Conservation (phyloP, 2,113 vertebrate genomes). For the Ictidomys tridecemlineatus region DNA sequence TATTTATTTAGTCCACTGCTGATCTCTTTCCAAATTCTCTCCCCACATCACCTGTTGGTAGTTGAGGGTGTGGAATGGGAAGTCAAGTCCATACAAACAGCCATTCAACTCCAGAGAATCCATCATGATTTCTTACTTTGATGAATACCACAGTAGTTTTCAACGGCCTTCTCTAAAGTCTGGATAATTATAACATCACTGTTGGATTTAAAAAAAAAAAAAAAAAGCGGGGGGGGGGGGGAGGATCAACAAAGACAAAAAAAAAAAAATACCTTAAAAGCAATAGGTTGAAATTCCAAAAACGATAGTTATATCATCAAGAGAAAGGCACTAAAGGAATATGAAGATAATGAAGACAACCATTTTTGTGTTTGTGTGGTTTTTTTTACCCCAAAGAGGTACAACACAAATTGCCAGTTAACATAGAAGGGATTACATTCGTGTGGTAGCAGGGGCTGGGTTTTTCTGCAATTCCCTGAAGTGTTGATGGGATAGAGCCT, state of each 20-base stretch:
- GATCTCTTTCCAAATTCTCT: not conserved
- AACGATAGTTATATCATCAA: not conserved
- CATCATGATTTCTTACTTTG: not conserved
- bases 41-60: not conserved
- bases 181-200: not conserved
- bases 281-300: not conserved
- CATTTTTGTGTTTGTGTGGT: not conserved
- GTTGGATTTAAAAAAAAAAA: not conserved
- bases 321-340: not conserved
- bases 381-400: constrained; percentile 26
- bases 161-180: not conserved
- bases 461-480: not conserved
- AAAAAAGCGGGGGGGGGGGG: not conserved
- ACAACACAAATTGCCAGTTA: not conserved
- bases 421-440: not conserved
- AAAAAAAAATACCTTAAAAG: not conserved
- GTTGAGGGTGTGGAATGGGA: not conserved
- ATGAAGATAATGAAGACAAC: not conserved
- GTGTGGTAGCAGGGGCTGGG: not conserved
- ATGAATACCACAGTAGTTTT: not conserved
- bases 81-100: not conserved
- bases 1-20: not conserved
- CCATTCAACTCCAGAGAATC: not conserved
- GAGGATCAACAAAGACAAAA: not conserved
- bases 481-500: constrained; percentile 53